These are phyloP conservation scores for Watsonalla binaria DNA, from an alignment of 2,888 invertebrate genomes.

Conservation along the genomic window DNA sequence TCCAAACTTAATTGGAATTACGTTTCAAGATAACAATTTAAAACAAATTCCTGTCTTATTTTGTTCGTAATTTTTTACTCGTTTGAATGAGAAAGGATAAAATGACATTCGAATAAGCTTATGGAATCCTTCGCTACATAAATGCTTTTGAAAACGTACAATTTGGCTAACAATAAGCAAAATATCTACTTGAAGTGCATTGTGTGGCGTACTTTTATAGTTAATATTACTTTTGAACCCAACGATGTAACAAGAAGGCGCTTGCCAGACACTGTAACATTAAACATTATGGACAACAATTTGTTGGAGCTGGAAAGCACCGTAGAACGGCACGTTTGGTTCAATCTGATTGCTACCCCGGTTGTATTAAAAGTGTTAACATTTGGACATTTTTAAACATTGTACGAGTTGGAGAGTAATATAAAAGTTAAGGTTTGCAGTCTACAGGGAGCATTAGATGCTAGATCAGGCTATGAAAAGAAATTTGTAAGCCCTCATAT, in stretches of 20 bases:
- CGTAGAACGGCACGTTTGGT: slow-evolving; percentile 9
- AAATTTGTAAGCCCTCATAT: too few relatives aligned
- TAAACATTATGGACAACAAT: slow-evolving; percentile 25
- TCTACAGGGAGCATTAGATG: too few relatives aligned
- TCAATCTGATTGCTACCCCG: slow-evolving; percentile 17
- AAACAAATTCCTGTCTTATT: too few relatives aligned
- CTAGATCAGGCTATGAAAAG: too few relatives aligned
- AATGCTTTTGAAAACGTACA: background rate
- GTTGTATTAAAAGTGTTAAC: slow-evolving; percentile 10
- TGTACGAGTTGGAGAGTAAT: background rate
- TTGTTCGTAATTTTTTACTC: background rate
- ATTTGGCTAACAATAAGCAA: background rate
- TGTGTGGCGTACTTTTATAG: background rate
- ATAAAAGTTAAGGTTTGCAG: background rate
- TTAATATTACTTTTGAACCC: background rate
- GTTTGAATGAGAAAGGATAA: background rate
- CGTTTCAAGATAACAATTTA: too few relatives aligned
- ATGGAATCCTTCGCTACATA: background rate
- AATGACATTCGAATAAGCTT: background rate
- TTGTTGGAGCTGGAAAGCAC: slow-evolving; percentile 14
- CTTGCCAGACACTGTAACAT: slow-evolving; percentile 20
- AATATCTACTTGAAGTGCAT: slow-evolving; percentile 1
- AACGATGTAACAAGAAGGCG: slow-evolving; percentile 10
- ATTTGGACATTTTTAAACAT: slow-evolving; percentile 3
- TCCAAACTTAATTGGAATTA: too few relatives aligned